These are phyloP conservation scores for Torymus tubicola DNA, from an alignment of 2,888 invertebrate species.

Conservation along the genomic window DNA sequence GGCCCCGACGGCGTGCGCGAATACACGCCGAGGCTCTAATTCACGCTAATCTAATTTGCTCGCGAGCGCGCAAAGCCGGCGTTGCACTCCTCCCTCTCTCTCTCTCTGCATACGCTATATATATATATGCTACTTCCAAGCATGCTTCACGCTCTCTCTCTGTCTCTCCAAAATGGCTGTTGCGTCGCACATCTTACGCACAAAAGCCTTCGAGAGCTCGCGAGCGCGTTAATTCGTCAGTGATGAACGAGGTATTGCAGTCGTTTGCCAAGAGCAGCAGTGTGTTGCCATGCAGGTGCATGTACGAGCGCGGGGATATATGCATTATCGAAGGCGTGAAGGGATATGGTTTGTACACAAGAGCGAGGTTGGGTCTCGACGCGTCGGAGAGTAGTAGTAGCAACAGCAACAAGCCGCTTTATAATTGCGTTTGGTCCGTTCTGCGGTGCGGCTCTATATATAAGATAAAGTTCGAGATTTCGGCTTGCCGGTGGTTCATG, in stretches of 20 bases:
- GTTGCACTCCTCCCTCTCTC: conserved; percentile 42
- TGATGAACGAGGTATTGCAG: neutral
- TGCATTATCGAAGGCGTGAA: conserved; percentile 35
- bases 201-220: conserved; percentile 12
- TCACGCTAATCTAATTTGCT: conserved; percentile 70
- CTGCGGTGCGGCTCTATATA: conserved; percentile 21
- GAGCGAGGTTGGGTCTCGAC: neutral
- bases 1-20: conserved; percentile 62
- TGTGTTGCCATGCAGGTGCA: neutral
- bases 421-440: conserved; percentile 43
- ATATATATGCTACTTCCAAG: too few species aligned
- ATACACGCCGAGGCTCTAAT: conserved; percentile 66
- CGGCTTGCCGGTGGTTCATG: neutral
- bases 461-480: conserved; percentile 46
- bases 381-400: too few species aligned
- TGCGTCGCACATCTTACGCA: conserved; percentile 20
- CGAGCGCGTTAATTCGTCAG: conserved; percentile 31
- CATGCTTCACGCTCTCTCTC: neutral
- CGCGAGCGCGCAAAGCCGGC: conserved; percentile 64
- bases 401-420: conserved; percentile 43
- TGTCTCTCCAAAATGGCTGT: too few species aligned
- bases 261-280: conserved; percentile 29
- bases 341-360: neutral
- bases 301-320: neutral
- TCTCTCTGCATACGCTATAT: neutral